Percentiles rank a stretch among this genome's conserved stretches.
Conservation (phyloP, 30 jellyfish, hydroid and myxozoan genomes). For the Rhopilema esculentum region DNA sequence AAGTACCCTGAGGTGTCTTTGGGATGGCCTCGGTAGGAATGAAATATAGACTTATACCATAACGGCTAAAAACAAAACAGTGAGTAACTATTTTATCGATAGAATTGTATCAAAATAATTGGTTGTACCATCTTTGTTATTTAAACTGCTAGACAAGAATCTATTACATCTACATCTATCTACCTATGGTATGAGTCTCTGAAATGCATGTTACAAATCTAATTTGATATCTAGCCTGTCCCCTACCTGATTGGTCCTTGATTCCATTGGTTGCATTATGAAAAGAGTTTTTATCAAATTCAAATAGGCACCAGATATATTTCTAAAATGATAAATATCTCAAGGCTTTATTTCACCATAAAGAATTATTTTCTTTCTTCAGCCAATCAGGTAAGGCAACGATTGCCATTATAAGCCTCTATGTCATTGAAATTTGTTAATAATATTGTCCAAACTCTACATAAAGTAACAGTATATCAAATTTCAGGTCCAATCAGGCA, state of each 20-base stretch:
- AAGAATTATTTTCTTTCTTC: background rate
- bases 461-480: background rate
- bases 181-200: background rate
- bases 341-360: background rate
- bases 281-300: background rate
- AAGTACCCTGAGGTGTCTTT: slow-evolving; percentile 23
- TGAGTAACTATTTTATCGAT: background rate
- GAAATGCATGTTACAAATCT: background rate
- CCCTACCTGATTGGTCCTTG: background rate
- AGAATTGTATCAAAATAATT: background rate
- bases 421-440: background rate
- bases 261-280: background rate
- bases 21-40: background rate
- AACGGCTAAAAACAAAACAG: background rate
- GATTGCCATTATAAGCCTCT: background rate
- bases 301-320: background rate
- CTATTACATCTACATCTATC: background rate
- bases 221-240: background rate
- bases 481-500: background rate
- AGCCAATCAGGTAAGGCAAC: background rate
- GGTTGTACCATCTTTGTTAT: background rate
- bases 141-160: background rate
- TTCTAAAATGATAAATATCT: background rate
- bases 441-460: background rate
- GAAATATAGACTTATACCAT: background rate